Evolutionary conservation across 2,113 vertebrate species (phyloP).

Genomic region (Aramus guarauna): DNA sequence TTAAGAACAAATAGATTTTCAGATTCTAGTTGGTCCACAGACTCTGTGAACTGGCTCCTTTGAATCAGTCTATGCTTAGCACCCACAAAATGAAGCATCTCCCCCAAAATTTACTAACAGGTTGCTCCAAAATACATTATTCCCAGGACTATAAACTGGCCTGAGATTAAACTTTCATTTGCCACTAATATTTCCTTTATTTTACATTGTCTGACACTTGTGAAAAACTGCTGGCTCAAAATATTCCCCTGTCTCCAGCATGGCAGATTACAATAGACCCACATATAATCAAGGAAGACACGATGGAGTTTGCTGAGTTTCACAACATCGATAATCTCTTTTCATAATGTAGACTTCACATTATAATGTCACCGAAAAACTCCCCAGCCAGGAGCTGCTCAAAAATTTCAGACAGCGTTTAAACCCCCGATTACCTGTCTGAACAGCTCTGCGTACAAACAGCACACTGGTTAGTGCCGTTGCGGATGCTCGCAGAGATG

Average conservation of each 20-base stretch:
- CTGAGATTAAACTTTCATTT: not conserved
- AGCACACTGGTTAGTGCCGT: not conserved
- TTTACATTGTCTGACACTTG: not conserved
- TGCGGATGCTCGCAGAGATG: fast-evolving
- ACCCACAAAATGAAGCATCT: not conserved
- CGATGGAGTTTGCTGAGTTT: not conserved
- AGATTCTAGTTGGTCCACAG: not conserved
- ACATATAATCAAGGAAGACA: not conserved
- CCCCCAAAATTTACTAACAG: not conserved
- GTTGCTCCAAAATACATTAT: not conserved
- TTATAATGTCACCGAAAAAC: not conserved
- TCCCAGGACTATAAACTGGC: not conserved
- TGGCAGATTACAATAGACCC: not conserved
- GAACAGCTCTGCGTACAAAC: not conserved
- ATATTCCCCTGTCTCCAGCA: not conserved
- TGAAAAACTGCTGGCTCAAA: not conserved
- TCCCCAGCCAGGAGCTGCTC: not conserved
- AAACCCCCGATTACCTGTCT: not conserved
- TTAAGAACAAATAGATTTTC: not conserved
- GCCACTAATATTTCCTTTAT: not conserved
- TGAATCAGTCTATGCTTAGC: not conserved
- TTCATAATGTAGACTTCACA: not conserved
- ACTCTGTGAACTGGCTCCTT: not conserved
- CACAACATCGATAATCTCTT: not conserved
- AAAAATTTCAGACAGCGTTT: not conserved